Conservation (phyloP, 2,797 vertebrate genomes). For the Pipistrellus kuhlii region DNA sequence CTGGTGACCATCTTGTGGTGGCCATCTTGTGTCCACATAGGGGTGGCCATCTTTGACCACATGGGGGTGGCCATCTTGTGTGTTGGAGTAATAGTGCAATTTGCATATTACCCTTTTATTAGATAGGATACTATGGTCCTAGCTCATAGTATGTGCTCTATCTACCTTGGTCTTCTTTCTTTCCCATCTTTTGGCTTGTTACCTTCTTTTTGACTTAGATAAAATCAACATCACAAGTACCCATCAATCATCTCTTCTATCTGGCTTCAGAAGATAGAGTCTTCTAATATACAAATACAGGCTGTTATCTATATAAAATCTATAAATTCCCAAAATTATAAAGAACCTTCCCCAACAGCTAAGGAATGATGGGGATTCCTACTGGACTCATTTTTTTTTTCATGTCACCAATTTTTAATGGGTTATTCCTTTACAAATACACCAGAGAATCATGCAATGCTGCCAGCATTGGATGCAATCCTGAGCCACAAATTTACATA, state of each 20-base stretch:
- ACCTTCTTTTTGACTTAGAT: slow-evolving; percentile 43
- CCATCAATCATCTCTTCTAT: not conserved
- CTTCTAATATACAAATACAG: not conserved
- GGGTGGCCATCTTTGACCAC: too few species aligned
- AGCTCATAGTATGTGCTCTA: not conserved
- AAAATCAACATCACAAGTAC: not conserved
- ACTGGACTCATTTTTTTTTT: not conserved
- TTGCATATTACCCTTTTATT: too few species aligned
- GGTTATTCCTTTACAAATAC: too few species aligned
- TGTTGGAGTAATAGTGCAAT: too few species aligned
- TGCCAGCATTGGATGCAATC: too few species aligned
- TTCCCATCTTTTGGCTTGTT: not conserved
- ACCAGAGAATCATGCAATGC: too few species aligned
- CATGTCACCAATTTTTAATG: too few species aligned
- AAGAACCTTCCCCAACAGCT: not conserved
- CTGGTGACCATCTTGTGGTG: too few species aligned
- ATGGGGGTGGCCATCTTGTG: too few species aligned
- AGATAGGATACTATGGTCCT: not conserved
- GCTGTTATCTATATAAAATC: not conserved
- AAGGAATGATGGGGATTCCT: not conserved
- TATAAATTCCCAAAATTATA: not conserved
- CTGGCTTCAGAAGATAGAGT: not conserved
- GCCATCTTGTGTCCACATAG: too few species aligned
- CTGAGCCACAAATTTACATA: too few species aligned
- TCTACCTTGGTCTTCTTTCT: not conserved